Conservation (phyloP, 2,888 invertebrate genomes). For the Nudaria mundana region DNA sequence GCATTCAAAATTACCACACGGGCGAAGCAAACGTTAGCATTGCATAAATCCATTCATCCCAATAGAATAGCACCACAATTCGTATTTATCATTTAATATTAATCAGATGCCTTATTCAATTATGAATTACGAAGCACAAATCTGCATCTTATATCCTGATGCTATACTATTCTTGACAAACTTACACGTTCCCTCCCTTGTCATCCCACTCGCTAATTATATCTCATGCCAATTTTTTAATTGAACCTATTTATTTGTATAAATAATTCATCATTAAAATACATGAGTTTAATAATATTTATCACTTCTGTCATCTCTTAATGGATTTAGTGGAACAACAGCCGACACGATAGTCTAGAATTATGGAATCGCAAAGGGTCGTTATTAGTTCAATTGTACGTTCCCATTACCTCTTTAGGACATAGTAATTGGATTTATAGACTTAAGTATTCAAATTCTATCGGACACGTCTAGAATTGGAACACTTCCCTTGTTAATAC, state of each 20-base stretch:
- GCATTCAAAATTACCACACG: too few species aligned
- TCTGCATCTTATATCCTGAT: constrained; percentile 18
- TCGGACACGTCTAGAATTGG: constrained; percentile 35
- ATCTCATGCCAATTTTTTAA: constrained; percentile 41
- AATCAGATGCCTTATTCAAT: too few species aligned
- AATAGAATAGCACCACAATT: too few species aligned
- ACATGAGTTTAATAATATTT: constrained; percentile 42
- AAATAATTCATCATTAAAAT: constrained; percentile 47
- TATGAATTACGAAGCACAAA: constrained; percentile 17
- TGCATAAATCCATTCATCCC: too few species aligned
- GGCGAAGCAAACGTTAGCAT: too few species aligned
- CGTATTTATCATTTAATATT: too few species aligned
- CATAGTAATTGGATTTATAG: constrained; percentile 56
- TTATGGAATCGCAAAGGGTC: too few species aligned
- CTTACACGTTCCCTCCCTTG: too few species aligned
- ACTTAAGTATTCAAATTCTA: constrained; percentile 39
- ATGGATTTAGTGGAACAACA: too few species aligned
- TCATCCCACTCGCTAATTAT: constrained; percentile 35
- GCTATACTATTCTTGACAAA: too few species aligned
- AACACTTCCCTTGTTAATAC: constrained; percentile 35
- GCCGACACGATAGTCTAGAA: too few species aligned
- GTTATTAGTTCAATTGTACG: constrained; percentile 29
- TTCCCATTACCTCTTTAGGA: constrained; percentile 40
- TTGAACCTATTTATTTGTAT: constrained; percentile 36
- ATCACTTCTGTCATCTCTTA: constrained; percentile 33